phyloP scores from a whole-genome alignment of 2,888 invertebrate genomes.

The Ennomos fuscantarius region DNA sequence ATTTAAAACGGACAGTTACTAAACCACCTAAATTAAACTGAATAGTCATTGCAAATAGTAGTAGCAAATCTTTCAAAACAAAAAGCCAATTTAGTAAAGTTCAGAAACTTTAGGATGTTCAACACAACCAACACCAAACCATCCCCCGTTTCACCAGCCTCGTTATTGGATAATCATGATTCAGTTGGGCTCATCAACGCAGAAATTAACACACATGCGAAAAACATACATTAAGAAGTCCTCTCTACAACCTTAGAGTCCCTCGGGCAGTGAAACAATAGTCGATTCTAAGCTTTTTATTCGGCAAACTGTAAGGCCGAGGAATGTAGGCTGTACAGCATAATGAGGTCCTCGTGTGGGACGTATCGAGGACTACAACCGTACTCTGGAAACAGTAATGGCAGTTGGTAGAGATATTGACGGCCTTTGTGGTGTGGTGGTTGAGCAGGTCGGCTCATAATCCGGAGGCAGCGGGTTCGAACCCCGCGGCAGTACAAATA shows the following conservation, averaged over 20 bases:
- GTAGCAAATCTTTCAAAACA: too few species aligned
- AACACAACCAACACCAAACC: not conserved
- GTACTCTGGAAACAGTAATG: too few species aligned
- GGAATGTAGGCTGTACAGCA: conserved; percentile 82
- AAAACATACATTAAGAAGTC: conserved; percentile 37
- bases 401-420: too few species aligned
- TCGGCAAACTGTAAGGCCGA: conserved; percentile 62
- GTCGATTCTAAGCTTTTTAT: conserved; percentile 72
- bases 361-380: conserved; percentile 22
- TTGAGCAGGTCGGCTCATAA: too few species aligned
- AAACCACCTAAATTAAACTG: too few species aligned
- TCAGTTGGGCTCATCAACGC: conserved; percentile 32
- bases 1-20: too few species aligned
- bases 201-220: conserved; percentile 32
- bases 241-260: conserved; percentile 41
- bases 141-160: conserved; percentile 7
- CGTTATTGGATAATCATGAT: conserved; percentile 27
- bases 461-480: too few species aligned
- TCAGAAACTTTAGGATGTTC: not conserved
- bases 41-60: too few species aligned
- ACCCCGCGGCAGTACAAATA: too few species aligned
- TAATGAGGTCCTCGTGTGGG: conserved; percentile 65
- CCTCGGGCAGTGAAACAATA: conserved; percentile 61
- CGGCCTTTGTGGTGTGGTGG: too few species aligned
- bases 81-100: not conserved